Base-by-base conservation (phyloP, 2,113 vertebrate genomes). In the Sarotherodon lohbergeri region DNA sequence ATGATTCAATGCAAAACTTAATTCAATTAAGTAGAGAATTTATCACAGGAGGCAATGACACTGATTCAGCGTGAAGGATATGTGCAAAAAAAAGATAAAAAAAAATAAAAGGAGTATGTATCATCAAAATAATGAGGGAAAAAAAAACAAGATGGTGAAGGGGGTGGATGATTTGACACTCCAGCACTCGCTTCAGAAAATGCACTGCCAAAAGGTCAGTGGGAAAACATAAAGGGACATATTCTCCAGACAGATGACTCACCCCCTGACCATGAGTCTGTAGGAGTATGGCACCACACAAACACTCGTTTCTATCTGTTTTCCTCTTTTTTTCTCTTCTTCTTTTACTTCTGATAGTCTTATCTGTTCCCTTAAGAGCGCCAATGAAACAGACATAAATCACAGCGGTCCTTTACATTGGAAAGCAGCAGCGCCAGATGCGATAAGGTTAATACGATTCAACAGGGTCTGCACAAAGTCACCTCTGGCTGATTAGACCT, bases 201-300 rank as follows among this genome's bases (percentile, higher is more conserved):
- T 52, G 41, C 88, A 88, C 48, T 89, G 83, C 66, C 6, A 79
- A 92, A 92, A 94, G 93, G 92, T 93, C 92, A 93, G 83, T 1
- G 8, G 43, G 88, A 89, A 87, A 91, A 94, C 87, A 86, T 88
- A 89, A 29, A 90, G 92, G 84, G 91, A 91, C 86, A 91, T 92
- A 88, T 91, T 91, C 84, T 92, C 83, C 86, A 91, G 94, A 94
- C 89, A 78, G 89, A 94, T 92, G 94, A 94, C 73, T 94, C 92
- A 94, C 89, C 86, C 84, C 11, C 16, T 86, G 91, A 89, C 88
- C 73, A 5, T 7, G 29, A 85, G 56, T 55, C 83, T 81, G 86
- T 84, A 81, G 89, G 87, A 92, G 90, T 79, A 24, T 73, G 87
- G 79, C 78, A 48, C 24, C 52, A 50, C 46, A 78, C 54, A 32